Evolutionary conservation across 2,888 invertebrate genomes (phyloP), one percentile per base, ranked within the genome.

Genomic region (Acanthosepion lycidas): DNA sequence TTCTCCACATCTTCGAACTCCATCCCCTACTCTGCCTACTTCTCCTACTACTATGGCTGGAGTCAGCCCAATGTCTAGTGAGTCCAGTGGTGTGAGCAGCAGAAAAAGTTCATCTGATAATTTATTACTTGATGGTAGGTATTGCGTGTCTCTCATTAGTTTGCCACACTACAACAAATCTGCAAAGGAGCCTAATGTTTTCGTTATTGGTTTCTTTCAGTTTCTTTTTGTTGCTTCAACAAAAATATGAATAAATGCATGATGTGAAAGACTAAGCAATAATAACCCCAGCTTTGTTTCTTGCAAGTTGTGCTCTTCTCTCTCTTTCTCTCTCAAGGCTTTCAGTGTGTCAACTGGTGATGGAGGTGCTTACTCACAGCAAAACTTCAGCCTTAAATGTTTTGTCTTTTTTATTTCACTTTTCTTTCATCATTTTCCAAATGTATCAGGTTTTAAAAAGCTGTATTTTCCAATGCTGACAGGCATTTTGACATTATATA

Each of bases 41-140:
- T 95, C 96, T 91, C 96, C 96, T 93, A 94, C 96, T 28, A 92
- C 92, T 51, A 42, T 94, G 42, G 95, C 95, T 94, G 94, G 95
- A 53, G 95, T 96, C 64, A 96, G 96, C 95, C 96, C 97, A 20
- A 95, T 96, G 94, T 97, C 97, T 93, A 97, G 97, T 95, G 98
- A 99, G 95, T 99, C 99, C 96, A 99, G 99, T 97, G 99, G 99
- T 95, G 99, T 99, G 98, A 99, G 99, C 95, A 99, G 99, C 95
- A 98, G 99, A 94, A 98, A 99, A 96, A 99, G 99, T 96, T 99
- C 99, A 97, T 99, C 99, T 97, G 99, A 97, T 95, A 97, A 96
- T 95, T 95, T 97, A n/a, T 96, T 97, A 94, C 95, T 97, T 64
- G 97, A 97, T 95, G 97, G 97, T 97, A 96, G 95, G 96, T 94